A percentile compares a stretch with the other conserved stretches of the same genome.
phyloP scores from a whole-genome alignment of 1,140 invertebrate genomes.

The Drosophila ananassae region DNA sequence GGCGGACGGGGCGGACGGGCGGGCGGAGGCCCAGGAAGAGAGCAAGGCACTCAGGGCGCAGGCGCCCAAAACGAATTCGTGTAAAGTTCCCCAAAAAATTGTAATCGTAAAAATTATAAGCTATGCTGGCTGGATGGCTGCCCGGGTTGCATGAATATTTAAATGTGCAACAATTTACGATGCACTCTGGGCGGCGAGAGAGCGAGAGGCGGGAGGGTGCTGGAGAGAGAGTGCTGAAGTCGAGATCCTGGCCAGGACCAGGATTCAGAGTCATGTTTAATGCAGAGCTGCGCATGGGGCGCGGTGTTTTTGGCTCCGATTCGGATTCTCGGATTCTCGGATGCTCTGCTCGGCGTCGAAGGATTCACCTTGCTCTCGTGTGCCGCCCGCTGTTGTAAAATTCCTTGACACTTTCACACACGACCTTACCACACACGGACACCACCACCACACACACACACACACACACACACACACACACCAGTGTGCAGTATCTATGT shows the following conservation, averaged over 20 bases:
- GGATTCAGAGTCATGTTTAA: conserved; percentile 63
- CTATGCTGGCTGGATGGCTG: conserved; percentile 53
- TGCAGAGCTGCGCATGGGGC: conserved; percentile 76
- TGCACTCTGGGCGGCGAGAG: conserved; percentile 35
- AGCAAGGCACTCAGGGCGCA: conserved; percentile 43
- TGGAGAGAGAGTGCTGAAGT: conserved; percentile 1
- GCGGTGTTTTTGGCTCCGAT: conserved; percentile 66
- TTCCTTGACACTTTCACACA: conserved; percentile 77
- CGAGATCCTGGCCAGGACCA: conserved; percentile 29
- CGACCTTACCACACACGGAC: conserved; percentile 72
- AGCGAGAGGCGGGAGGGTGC: conserved; percentile 2
- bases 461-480: conserved; percentile 19
- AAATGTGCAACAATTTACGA: conserved; percentile 75
- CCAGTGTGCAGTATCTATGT: conserved; percentile 1
- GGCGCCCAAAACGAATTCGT: conserved; percentile 52
- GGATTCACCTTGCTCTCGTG: conserved; percentile 74
- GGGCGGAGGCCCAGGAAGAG: background rate
- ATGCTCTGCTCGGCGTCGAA: conserved; percentile 28
- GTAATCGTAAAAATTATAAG: conserved; percentile 60
- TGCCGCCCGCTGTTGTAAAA: conserved; percentile 64
- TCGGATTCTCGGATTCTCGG: conserved; percentile 33
- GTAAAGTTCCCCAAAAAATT: conserved; percentile 50
- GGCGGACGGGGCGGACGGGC: background rate
- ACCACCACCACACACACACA: conserved; percentile 28
- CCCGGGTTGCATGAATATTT: conserved; percentile 51